Conservation (phyloP, 2,888 invertebrate genomes). For the Xylota sylvarum region DNA sequence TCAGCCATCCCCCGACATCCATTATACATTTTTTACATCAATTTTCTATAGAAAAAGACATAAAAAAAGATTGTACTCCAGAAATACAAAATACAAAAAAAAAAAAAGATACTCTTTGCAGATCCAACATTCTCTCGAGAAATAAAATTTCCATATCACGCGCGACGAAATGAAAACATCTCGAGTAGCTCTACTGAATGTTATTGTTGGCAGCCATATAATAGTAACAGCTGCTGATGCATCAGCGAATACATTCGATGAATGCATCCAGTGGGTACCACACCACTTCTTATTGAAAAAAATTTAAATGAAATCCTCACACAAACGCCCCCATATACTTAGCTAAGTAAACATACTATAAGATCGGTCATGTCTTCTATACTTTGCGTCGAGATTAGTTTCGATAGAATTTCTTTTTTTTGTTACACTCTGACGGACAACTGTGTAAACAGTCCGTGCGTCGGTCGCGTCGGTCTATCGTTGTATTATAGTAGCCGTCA, state of each 20-base stretch:
- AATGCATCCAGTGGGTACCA: conserved; percentile 49
- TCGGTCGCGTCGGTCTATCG: conserved; percentile 10
- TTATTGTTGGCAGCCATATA: conserved; percentile 68
- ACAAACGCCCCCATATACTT: conserved; percentile 60
- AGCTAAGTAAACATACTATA: conserved; percentile 62
- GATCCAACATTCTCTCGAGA: conserved; percentile 45
- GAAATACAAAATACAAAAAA: conserved; percentile 27
- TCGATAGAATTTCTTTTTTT: conserved; percentile 40
- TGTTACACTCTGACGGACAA: conserved; percentile 36
- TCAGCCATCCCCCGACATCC: conserved; percentile 53
- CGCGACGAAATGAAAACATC: conserved; percentile 67
- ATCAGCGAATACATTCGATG: conserved; percentile 67
- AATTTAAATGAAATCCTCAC: conserved; percentile 53
- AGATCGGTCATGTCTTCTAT: conserved; percentile 27
- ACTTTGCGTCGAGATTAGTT: conserved; percentile 56
- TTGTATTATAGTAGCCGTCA: too few species aligned
- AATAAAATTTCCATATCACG: conserved; percentile 51
- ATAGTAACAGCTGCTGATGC: conserved; percentile 74
- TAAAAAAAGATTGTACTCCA: conserved; percentile 37
- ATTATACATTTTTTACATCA: conserved; percentile 59
- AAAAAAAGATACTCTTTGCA: conserved; percentile 3
- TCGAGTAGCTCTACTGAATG: conserved; percentile 62
- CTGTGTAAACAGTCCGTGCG: conserved; percentile 63
- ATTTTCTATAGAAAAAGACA: conserved; percentile 55
- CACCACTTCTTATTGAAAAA: conserved; percentile 26